Conservation (phyloP, 1,140 invertebrate genomes). For the Drosophila pachea region DNA sequence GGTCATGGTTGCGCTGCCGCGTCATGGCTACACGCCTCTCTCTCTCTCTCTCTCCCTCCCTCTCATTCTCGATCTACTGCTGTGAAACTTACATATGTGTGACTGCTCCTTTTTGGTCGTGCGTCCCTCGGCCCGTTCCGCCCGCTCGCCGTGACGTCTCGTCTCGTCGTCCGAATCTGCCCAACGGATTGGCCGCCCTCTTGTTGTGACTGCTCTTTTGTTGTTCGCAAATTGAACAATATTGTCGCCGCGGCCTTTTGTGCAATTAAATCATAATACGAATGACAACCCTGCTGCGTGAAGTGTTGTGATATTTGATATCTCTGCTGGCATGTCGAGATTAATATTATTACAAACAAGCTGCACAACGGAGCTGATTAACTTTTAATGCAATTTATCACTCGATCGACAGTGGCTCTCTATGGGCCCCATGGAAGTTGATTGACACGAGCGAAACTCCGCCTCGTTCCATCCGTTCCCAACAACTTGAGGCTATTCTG, state of each 20-base stretch:
- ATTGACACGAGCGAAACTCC: too few relatives aligned
- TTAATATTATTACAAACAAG: neutral
- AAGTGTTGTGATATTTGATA: slow-evolving; percentile 4
- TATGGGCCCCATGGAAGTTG: too few relatives aligned
- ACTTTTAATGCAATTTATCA: too few relatives aligned
- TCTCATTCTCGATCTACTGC: too few relatives aligned
- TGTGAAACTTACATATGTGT: slow-evolving; percentile 15
- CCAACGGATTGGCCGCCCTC: slow-evolving; percentile 20
- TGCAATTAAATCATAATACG: slow-evolving; percentile 60
- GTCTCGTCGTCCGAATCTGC: slow-evolving; percentile 37
- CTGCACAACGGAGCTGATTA: too few relatives aligned
- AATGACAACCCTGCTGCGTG: slow-evolving; percentile 12
- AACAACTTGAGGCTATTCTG: neutral
- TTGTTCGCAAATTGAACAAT: slow-evolving; percentile 63
- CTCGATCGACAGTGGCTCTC: too few relatives aligned
- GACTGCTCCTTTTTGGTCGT: slow-evolving; percentile 53
- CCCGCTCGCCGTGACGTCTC: slow-evolving; percentile 5
- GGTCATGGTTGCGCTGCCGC: slow-evolving; percentile 72
- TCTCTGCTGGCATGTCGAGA: neutral
- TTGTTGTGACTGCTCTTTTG: slow-evolving; percentile 65
- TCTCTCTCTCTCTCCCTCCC: slow-evolving; percentile 18
- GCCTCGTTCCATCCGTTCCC: too few relatives aligned
- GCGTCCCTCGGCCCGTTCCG: slow-evolving; percentile 13
- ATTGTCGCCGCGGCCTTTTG: slow-evolving; percentile 45
- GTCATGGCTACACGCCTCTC: slow-evolving; percentile 57